Base-by-base conservation (phyloP, 2,113 vertebrate genomes). In the Strix aluco region DNA sequence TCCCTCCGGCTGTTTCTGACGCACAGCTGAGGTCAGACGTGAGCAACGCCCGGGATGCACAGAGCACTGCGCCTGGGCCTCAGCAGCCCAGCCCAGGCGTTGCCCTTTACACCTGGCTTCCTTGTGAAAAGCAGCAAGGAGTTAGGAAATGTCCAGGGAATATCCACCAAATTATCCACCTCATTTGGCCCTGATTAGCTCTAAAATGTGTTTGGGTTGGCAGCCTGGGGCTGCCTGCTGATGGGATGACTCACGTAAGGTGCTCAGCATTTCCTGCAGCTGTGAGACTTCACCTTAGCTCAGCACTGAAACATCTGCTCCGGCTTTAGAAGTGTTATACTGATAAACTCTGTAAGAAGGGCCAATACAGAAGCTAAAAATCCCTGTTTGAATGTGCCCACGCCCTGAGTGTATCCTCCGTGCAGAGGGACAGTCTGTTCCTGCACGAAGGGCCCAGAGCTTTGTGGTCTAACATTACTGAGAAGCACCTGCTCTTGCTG, bases 401-500 rank as follows among this genome's bases (percentile, higher is more conserved):
- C 2, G 1, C 38, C 59, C 66, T 1, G 42, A 13, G 63, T 0
- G 25, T 14, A 5, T 2, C 30, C n/a, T 22, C 67, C 2, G 0
- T 5, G 51, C 47, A 21, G 74, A 61, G 66, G 46, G 49, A 20
- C 32, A 2, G 20, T 3, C 36, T 57, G 80, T 42, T 55, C 61
- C 85, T 7, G 21, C 4, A 3, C 21, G 81, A 5, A 21, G 15
- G 0, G 13, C 62, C 2, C 15, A 3, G 30, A 44, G 67, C 77
- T 5, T 13, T 3, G 8, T 20, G 81, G 34, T 32, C 80, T 7
- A 0, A 5, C 9, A 1, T 5, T 0, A 1, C 1, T 2, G 30
- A 30, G 77, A 29, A 67, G 30, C 52, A 13, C 42, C 88, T 30
- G 0, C 42, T 32, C 72, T 2, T 4, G 62, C 30, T 27, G 42